Conservation (phyloP, 1,140 invertebrate genomes). For the Camponotus pennsylvanicus region DNA sequence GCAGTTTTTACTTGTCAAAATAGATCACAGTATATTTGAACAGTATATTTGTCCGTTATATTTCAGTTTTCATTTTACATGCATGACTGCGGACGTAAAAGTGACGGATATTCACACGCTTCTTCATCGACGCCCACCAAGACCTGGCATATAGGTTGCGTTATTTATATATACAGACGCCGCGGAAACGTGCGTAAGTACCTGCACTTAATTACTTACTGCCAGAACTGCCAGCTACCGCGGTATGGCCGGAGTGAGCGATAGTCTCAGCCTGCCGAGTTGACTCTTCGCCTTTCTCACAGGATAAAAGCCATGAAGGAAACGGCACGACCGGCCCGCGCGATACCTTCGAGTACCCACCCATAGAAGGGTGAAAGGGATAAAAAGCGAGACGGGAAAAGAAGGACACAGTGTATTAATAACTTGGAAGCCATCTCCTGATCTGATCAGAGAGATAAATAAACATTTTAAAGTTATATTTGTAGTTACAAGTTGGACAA, state of each 20-base stretch:
- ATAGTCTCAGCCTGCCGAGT: slow-evolving; percentile 65
- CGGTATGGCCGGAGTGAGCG: slow-evolving; percentile 63
- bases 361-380: slow-evolving; percentile 7
- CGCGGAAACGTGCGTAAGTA: slow-evolving; percentile 76
- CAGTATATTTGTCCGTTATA: neutral
- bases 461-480: slow-evolving; percentile 18
- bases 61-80: neutral
- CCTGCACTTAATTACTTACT: slow-evolving; percentile 76
- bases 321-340: slow-evolving; percentile 36
- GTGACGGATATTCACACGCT: slow-evolving; percentile 15
- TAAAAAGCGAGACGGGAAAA: slow-evolving; percentile 8
- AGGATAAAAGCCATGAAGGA: slow-evolving; percentile 45
- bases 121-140: slow-evolving; percentile 63
- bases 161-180: slow-evolving; percentile 71
- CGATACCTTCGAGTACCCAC: slow-evolving; percentile 21
- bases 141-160: slow-evolving; percentile 55
- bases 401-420: slow-evolving; percentile 40
- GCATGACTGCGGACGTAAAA: neutral
- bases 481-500: neutral
- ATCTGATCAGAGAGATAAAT: slow-evolving; percentile 3
- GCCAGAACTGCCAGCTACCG: slow-evolving; percentile 76
- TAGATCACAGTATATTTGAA: neutral
- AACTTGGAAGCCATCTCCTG: slow-evolving; percentile 18
- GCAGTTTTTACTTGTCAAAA: neutral
- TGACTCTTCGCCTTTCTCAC: slow-evolving; percentile 58